phyloP scores from a whole-genome alignment of 1,140 invertebrate genomes.

The Aradophagus sp. region DNA sequence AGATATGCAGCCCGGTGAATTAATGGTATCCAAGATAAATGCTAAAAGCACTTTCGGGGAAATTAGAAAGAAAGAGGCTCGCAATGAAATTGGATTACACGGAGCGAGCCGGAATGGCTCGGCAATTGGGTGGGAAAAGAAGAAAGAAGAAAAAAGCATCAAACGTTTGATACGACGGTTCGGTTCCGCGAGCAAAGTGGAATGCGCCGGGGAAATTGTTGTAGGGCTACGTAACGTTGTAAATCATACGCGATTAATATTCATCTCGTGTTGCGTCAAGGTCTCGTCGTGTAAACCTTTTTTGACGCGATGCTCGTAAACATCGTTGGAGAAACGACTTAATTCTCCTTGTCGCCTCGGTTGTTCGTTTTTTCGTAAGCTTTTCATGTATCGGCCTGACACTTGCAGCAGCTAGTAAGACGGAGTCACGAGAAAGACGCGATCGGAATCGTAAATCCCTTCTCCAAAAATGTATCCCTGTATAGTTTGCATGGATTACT shows the following conservation, averaged over 20 bases:
- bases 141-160: too few relatives aligned
- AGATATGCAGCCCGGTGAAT: conserved; percentile 56
- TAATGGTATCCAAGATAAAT: conserved; percentile 63
- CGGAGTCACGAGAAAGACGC: conserved; percentile 50
- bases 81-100: conserved; percentile 46
- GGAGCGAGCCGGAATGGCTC: conserved; percentile 21
- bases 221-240: conserved; percentile 18
- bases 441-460: conserved; percentile 65
- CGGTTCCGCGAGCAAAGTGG: conserved; percentile 1
- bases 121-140: conserved; percentile 43
- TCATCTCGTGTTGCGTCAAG: conserved; percentile 57
- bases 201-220: conserved; percentile 19
- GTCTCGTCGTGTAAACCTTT: conserved; percentile 59
- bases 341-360: conserved; percentile 49
- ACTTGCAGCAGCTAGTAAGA: conserved; percentile 54
- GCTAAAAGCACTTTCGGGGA: conserved; percentile 64
- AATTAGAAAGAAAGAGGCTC: conserved; percentile 58
- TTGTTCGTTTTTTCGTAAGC: conserved; percentile 53
- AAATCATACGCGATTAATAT: conserved; percentile 63
- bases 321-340: conserved; percentile 59
- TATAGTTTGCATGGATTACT: conserved; percentile 51
- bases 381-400: conserved; percentile 59
- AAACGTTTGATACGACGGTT: conserved; percentile 5
- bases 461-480: conserved; percentile 55
- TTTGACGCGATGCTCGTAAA: conserved; percentile 54